phyloP scores from a whole-genome alignment of 2,888 invertebrate genomes.

The Tholera decimalis region DNA sequence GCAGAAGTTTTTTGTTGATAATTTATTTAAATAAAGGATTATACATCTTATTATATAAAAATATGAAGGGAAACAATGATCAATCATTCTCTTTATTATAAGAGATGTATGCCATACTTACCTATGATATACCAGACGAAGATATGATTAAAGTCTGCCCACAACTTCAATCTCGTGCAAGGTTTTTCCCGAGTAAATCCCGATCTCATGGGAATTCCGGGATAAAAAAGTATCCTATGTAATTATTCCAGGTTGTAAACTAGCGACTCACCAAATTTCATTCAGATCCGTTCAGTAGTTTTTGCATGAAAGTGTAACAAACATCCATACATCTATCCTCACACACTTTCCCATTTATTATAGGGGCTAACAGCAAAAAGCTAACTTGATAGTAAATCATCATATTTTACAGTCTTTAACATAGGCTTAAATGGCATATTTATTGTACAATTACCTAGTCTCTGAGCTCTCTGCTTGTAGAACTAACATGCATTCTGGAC shows the following conservation, averaged over 20 bases:
- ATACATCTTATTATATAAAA: not conserved
- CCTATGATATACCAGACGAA: not conserved
- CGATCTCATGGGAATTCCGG: too few relatives aligned
- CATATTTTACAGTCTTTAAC: too few relatives aligned
- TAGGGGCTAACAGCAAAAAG: not conserved
- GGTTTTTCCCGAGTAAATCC: too few relatives aligned
- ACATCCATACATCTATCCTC: too few relatives aligned
- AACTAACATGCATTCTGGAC: constrained; percentile 96
- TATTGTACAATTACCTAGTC: constrained; percentile 89
- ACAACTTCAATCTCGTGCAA: too few relatives aligned
- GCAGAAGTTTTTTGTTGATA: not conserved
- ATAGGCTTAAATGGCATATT: not conserved
- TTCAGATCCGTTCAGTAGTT: too few relatives aligned
- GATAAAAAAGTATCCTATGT: too few relatives aligned
- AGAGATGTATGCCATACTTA: not conserved
- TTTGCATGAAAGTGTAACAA: too few relatives aligned
- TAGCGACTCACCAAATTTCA: too few relatives aligned
- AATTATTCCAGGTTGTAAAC: too few relatives aligned
- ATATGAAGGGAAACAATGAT: not conserved
- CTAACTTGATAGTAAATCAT: not conserved
- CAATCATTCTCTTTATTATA: not conserved
- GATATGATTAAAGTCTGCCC: not conserved
- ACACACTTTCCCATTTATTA: too few relatives aligned
- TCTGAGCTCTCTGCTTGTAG: constrained; percentile 94
- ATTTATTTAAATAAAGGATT: not conserved